Evolutionary conservation across 1,140 invertebrate genomes (phyloP).

Genomic region (Leptopilina boulardi): DNA sequence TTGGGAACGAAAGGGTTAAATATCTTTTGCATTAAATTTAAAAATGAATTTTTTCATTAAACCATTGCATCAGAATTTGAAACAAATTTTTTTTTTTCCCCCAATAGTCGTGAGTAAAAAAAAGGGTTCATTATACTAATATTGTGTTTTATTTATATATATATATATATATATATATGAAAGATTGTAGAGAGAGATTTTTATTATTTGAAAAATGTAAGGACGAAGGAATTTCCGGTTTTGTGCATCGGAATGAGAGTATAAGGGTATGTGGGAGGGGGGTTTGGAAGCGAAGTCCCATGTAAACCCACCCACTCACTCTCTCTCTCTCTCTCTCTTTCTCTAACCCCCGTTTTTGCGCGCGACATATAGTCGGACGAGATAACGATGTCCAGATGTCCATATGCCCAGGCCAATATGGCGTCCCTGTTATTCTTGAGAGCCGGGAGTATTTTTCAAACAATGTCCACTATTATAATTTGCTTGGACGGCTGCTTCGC

Average conservation of each 20-base stretch:
- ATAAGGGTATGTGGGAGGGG: slow-evolving; percentile 45
- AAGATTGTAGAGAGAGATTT: slow-evolving; percentile 23
- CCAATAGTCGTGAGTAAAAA: too few relatives aligned
- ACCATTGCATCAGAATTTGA: too few relatives aligned
- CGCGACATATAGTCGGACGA: slow-evolving; percentile 52
- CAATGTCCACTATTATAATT: slow-evolving; percentile 66
- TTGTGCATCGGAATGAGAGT: slow-evolving; percentile 47
- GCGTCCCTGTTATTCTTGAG: slow-evolving; percentile 59
- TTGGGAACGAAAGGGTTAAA: too few relatives aligned
- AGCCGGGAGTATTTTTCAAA: slow-evolving; percentile 67
- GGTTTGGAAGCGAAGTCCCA: slow-evolving; percentile 51
- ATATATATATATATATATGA: too few relatives aligned
- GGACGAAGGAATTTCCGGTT: slow-evolving; percentile 52
- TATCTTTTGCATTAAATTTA: too few relatives aligned
- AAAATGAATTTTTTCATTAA: too few relatives aligned
- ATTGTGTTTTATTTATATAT: too few relatives aligned
- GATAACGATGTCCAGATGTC: slow-evolving; percentile 69
- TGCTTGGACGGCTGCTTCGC: slow-evolving; percentile 63
- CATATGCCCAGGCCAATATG: slow-evolving; percentile 39
- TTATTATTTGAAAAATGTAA: slow-evolving; percentile 32
- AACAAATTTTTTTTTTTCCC: too few relatives aligned
- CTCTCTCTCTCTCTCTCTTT: too few relatives aligned
- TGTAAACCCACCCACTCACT: slow-evolving; percentile 56
- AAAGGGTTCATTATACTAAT: neutral
- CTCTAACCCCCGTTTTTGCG: slow-evolving; percentile 46